Percentiles rank a stretch among this genome's conserved stretches.
phyloP scores from a whole-genome alignment of 2,888 invertebrate genomes.

The Anthoptus insignis region DNA sequence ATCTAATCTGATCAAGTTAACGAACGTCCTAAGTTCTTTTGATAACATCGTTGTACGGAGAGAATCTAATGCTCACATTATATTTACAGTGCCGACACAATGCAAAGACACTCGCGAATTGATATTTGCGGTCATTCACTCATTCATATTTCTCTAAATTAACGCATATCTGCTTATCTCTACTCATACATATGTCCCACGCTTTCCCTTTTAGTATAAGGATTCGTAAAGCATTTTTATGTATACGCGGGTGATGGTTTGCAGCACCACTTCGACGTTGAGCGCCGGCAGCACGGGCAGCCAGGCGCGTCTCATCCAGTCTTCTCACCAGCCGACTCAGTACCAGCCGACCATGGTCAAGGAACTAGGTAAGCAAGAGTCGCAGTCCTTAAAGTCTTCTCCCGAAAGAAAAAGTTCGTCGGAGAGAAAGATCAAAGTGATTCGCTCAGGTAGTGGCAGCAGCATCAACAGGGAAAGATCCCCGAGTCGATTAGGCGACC shows the following conservation, averaged over 20 bases:
- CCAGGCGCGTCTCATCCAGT: constrained; percentile 97
- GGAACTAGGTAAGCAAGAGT: constrained; percentile 94
- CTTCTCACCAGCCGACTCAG: constrained; percentile 97
- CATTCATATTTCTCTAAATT: constrained; percentile 54
- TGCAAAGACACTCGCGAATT: constrained; percentile 60
- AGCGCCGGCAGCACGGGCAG: constrained; percentile 98
- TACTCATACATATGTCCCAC: constrained; percentile 78
- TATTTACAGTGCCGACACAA: constrained; percentile 49
- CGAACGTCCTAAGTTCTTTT: constrained; percentile 6
- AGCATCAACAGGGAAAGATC: constrained; percentile 80
- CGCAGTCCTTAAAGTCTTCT: constrained; percentile 83
- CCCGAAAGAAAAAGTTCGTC: constrained; percentile 72
- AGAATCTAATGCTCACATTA: constrained; percentile 33
- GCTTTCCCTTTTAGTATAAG: constrained; percentile 36
- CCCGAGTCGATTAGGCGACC: constrained; percentile 68
- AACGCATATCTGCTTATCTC: constrained; percentile 69
- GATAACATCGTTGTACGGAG: constrained; percentile 5
- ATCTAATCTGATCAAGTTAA: constrained; percentile 59
- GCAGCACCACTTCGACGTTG: constrained; percentile 97
- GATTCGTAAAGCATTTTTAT: constrained; percentile 8
- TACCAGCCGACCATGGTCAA: constrained; percentile 96
- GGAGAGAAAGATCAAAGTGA: constrained; percentile 78
- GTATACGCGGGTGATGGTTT: constrained; percentile 52
- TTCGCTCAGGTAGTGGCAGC: constrained; percentile 86
- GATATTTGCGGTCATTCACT: constrained; percentile 48